Evolutionary conservation across 2,113 vertebrate species (phyloP).

Genomic region (Onychostruthus taczanowskii): DNA sequence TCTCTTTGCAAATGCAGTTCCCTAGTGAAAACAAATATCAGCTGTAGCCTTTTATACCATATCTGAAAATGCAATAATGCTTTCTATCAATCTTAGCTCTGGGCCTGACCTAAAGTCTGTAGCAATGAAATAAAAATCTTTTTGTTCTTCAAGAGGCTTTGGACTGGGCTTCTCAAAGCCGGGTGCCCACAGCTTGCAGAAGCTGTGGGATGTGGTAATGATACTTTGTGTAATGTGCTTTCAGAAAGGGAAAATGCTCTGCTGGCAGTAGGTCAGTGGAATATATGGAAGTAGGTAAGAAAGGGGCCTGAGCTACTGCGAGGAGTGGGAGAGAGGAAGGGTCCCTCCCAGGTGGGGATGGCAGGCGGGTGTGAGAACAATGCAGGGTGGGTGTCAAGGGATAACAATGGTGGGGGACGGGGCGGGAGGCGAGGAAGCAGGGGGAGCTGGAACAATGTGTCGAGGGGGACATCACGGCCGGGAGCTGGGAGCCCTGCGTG

Average conservation of each 20-base stretch:
- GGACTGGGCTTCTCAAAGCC: background rate
- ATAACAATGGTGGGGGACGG: constrained; percentile 27
- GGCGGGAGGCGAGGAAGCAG: constrained; percentile 46
- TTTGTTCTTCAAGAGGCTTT: background rate
- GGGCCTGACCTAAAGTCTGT: background rate
- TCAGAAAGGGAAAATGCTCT: constrained; percentile 9
- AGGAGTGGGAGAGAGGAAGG: constrained; percentile 28
- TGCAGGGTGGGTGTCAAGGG: constrained; percentile 37
- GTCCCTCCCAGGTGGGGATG: constrained; percentile 46
- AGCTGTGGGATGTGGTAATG: background rate
- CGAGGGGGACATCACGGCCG: background rate
- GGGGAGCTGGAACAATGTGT: constrained; percentile 66
- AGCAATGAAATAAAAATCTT: background rate
- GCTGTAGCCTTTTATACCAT: background rate
- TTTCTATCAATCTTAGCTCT: background rate
- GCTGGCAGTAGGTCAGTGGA: background rate
- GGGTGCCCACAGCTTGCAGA: background rate
- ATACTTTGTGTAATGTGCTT: background rate
- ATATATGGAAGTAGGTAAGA: background rate
- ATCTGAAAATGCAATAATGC: background rate
- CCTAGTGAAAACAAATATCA: background rate
- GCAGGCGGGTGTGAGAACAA: constrained; percentile 39
- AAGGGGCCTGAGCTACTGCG: background rate
- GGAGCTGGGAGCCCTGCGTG: constrained; percentile 44
- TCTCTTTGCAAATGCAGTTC: background rate